These are phyloP conservation scores for Pycnomerus fuliginosus DNA, from an alignment of 2,888 invertebrate genomes.

Conservation along the genomic window DNA sequence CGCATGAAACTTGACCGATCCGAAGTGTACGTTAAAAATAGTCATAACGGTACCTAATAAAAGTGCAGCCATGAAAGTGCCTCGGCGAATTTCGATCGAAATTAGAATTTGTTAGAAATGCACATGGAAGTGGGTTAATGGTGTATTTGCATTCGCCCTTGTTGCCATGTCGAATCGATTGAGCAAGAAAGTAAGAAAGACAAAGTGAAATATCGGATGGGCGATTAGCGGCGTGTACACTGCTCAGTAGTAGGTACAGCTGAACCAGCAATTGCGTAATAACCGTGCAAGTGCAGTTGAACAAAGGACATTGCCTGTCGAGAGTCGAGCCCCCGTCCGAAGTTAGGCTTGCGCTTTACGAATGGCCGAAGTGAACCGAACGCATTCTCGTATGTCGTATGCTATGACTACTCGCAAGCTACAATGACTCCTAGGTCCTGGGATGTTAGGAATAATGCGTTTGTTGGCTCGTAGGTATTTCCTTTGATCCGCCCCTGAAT, in stretches of 20 bases:
- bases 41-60: no score
- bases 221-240: conserved; percentile 1
- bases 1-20: no score
- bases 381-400: conserved; percentile 10
- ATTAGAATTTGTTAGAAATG: no score
- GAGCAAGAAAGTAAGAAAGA: no score
- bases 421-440: conserved; percentile 22
- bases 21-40: no score
- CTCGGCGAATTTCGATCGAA: no score
- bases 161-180: no score
- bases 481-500: conserved; percentile 46
- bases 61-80: no score
- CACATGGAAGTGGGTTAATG: no score
- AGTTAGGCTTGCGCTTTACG: conserved; percentile 54
- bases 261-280: conserved; percentile 43
- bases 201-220: no score
- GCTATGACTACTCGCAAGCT: conserved; percentile 12
- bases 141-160: no score
- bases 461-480: conserved; percentile 32
- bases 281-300: conserved; percentile 48
- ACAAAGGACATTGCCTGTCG: conserved; percentile 50
- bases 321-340: conserved; percentile 50
- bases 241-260: conserved; percentile 4
- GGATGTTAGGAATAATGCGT: conserved; percentile 18
- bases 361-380: conserved; percentile 12